Percentiles rank a stretch among this genome's conserved stretches.
phyloP scores from a whole-genome alignment of 2,888 invertebrate genomes.

The Phytoseiulus persimilis region DNA sequence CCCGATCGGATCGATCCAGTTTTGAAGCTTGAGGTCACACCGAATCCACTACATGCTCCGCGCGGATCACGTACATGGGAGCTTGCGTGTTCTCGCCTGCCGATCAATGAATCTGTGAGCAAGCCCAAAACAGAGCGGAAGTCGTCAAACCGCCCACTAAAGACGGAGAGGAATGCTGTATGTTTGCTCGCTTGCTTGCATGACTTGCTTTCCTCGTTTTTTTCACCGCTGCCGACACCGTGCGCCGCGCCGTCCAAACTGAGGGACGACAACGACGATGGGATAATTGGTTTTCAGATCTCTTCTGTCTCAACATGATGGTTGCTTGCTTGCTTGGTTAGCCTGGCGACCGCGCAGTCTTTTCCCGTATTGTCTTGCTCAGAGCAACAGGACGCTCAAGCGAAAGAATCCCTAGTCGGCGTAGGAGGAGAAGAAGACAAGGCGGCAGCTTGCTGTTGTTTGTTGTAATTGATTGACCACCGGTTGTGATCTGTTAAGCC shows the following conservation, averaged over 20 bases:
- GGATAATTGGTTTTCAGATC: neutral
- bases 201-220: neutral
- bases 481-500: neutral
- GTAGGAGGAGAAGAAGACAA: neutral
- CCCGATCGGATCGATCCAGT: neutral
- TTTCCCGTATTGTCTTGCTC: neutral
- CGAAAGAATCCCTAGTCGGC: neutral
- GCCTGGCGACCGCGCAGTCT: neutral
- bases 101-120: neutral
- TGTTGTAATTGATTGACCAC: conserved; percentile 5
- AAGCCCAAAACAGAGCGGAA: neutral
- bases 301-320: neutral
- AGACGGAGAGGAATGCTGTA: neutral
- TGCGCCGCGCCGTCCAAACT: neutral
- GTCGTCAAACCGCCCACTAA: neutral
- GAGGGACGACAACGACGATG: neutral
- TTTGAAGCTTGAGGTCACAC: neutral
- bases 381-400: neutral
- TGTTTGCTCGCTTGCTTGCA: neutral
- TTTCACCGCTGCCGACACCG: neutral
- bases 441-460: neutral
- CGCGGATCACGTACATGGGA: neutral
- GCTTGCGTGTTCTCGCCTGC: neutral
- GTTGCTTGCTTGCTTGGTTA: neutral
- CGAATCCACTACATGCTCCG: neutral